phyloP scores from a whole-genome alignment of 2,888 invertebrate species.

The Watsonalla binaria region DNA sequence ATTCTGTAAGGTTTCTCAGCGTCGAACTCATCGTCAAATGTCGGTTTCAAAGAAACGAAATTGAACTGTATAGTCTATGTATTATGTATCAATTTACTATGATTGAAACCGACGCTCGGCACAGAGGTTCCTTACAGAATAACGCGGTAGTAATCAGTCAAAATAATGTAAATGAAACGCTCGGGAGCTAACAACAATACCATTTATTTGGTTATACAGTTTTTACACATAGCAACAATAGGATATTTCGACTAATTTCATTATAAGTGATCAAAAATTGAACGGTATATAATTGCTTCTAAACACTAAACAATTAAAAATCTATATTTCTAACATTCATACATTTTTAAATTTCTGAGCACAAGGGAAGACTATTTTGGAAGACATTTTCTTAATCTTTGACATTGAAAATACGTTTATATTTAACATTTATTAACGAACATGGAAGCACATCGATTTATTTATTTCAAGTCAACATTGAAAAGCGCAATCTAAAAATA shows the following conservation, averaged over 20 bases:
- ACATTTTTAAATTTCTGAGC: neutral
- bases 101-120: no score
- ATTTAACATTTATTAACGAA: constrained; percentile 6
- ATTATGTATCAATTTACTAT: no score
- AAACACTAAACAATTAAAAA: constrained; percentile 32
- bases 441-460: constrained; percentile 38
- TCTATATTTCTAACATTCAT: constrained; percentile 15
- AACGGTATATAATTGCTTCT: constrained; percentile 53
- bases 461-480: constrained; percentile 4
- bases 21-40: no score
- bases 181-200: constrained; percentile 68
- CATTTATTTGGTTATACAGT: constrained; percentile 77
- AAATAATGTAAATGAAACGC: constrained; percentile 35
- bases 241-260: constrained; percentile 51
- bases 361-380: constrained; percentile 39
- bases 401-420: constrained; percentile 70
- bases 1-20: no score
- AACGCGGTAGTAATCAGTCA: no score
- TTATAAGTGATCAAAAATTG: constrained; percentile 49
- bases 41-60: no score
- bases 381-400: constrained; percentile 40
- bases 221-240: constrained; percentile 73
- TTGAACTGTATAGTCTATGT: no score
- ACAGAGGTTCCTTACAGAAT: no score
- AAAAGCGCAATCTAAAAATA: no score